phyloP scores from a whole-genome alignment of 2,113 vertebrate genomes.

The Donacobius atricapilla region DNA sequence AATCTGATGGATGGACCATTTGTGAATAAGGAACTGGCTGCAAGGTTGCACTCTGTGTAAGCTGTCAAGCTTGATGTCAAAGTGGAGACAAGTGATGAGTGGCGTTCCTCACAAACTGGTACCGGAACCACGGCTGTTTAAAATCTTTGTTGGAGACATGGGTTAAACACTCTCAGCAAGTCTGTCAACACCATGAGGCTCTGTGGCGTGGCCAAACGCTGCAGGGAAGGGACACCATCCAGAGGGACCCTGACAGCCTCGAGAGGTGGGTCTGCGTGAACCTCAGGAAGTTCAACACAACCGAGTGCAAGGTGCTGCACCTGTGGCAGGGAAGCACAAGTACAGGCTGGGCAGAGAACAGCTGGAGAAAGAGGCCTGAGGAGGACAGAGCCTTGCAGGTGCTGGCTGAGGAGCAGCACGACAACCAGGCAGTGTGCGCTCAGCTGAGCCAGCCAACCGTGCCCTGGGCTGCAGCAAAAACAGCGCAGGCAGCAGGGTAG shows the following conservation, averaged over 20 bases:
- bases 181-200: neutral
- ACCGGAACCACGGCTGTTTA: no score
- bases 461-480: neutral
- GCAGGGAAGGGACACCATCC: neutral
- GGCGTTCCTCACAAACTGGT: neutral
- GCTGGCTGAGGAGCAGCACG: accelerated
- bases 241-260: neutral
- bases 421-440: accelerated
- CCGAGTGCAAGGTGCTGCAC: neutral
- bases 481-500: neutral
- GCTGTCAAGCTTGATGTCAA: neutral
- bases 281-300: neutral
- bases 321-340: neutral
- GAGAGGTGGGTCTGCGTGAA: neutral
- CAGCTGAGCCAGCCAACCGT: neutral
- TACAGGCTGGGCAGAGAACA: accelerated
- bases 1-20: neutral
- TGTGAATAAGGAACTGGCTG: neutral
- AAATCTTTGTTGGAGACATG: accelerated
- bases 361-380: neutral
- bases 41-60: neutral
- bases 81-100: neutral
- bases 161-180: neutral
- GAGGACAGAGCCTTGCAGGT: neutral
- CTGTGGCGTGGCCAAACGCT: neutral